Percentiles rank a stretch among this genome's conserved stretches.
phyloP scores from a whole-genome alignment of 2,797 vertebrate species.

The Pseudochirops cupreus region DNA sequence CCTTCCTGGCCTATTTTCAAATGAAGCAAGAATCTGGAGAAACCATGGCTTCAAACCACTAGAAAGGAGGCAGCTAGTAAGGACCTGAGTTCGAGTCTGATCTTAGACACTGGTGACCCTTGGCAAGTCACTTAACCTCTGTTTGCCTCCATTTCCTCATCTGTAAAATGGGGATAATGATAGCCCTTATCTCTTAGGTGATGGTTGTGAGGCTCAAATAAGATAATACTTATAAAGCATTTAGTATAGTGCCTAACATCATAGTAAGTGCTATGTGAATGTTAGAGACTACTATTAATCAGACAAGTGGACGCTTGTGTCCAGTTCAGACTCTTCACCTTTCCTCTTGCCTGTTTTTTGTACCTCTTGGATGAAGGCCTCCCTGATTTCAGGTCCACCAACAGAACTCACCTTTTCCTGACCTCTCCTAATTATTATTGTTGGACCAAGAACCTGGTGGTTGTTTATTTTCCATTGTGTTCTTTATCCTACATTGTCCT shows the following conservation, averaged over 20 bases:
- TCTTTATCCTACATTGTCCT: background rate
- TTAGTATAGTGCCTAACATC: background rate
- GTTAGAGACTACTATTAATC: background rate
- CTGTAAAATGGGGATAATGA: background rate
- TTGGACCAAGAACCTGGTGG: background rate
- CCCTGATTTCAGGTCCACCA: background rate
- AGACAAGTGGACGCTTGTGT: background rate
- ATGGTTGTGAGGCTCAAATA: background rate
- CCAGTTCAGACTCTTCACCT: background rate
- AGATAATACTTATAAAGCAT: background rate
- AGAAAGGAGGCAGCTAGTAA: background rate
- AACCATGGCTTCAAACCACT: background rate
- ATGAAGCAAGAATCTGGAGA: background rate
- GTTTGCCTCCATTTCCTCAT: background rate
- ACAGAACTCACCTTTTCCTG: background rate
- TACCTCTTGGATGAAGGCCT: background rate
- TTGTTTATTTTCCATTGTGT: background rate
- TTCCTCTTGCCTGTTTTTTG: background rate
- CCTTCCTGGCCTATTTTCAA: background rate
- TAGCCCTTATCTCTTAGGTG: background rate
- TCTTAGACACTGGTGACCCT: background rate
- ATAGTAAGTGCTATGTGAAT: background rate
- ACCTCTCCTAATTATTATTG: background rate
- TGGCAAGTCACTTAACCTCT: background rate
- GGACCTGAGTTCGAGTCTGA: background rate